These are phyloP conservation scores for Augochlora pura DNA, from an alignment of 1,140 invertebrate species.

Conservation along the genomic window DNA sequence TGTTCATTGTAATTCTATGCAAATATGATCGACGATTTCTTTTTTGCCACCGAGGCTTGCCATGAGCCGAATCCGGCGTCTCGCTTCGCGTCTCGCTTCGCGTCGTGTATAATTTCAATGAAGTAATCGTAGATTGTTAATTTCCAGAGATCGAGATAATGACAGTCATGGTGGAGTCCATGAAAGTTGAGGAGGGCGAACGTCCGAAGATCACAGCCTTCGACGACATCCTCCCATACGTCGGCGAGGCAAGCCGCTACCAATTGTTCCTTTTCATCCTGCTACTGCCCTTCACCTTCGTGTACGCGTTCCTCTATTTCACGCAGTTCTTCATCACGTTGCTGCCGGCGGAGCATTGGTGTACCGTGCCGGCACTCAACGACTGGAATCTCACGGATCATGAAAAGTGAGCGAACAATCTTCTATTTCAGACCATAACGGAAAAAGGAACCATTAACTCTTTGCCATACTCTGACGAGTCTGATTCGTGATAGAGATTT, in stretches of 20 bases:
- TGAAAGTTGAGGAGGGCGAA: conserved; percentile 73
- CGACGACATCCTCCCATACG: conserved; percentile 90
- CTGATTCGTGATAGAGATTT: no score
- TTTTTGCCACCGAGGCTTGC: neutral
- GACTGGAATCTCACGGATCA: conserved; percentile 72
- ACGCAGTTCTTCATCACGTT: conserved; percentile 92
- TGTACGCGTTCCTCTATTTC: conserved; percentile 92
- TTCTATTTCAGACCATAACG: no score
- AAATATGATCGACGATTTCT: conserved; percentile 1
- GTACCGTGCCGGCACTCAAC: conserved; percentile 85
- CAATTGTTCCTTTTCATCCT: conserved; percentile 92
- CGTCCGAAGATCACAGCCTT: conserved; percentile 84
- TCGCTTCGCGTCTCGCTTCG: neutral
- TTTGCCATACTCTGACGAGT: no score
- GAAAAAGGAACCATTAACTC: no score
- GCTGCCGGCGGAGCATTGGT: conserved; percentile 90
- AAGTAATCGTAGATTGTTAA: neutral
- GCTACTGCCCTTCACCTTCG: conserved; percentile 91
- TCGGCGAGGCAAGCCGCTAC: conserved; percentile 94
- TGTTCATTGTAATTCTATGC: neutral
- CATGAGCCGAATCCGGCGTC: neutral
- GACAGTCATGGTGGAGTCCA: conserved; percentile 71
- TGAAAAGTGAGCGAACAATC: conserved; percentile 71
- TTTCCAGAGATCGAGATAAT: conserved; percentile 66
- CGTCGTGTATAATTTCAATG: neutral